Evolutionary conservation across 2,113 vertebrate genomes (phyloP), one percentile per base, ranked within the genome.

Genomic region (Gila orcuttii): DNA sequence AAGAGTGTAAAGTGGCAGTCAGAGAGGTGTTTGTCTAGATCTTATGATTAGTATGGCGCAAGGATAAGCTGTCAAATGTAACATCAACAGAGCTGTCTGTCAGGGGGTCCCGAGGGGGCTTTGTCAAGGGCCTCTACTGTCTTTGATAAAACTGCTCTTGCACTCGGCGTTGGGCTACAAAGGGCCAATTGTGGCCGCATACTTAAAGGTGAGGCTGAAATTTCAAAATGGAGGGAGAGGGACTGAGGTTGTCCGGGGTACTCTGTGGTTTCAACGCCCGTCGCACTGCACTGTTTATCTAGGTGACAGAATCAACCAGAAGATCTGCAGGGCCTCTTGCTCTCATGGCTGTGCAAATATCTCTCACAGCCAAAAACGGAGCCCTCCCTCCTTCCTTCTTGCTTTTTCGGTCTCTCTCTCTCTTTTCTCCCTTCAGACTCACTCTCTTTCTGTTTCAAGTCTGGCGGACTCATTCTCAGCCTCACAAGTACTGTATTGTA

Each of bases 11-110:
- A 89, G 87, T 86, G 82, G 77, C 84, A 86, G 73, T 59, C 87
- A 39, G 59, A 64, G 55, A 87, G 84, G 86, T 89, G 86, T 90
- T 85, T 77, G 82, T 89, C 81, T 89, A 88, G 89, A 88, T 89
- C 85, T 82, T 82, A 74, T 89, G 89, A 88, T 89, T 89, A 86
- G 89, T 64, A 60, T 78, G 79, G 84, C 60, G 59, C 69, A 73
- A 86, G 86, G 81, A 71, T 66, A 85, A 82, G 85, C 84, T 83
- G 86, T 89, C 84, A 84, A 78, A 79, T 75, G 74, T 79, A 73
- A 80, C 77, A 74, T 55, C 59, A 57, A 75, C 84, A 77, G 57
- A 57, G 68, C 84, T 77, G 69, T 83, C 86, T 74, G 68, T 85
- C 77, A 28, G 83, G 19, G 77, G 85, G 79, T 82, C 85, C 85